Percentiles rank a stretch among this genome's conserved stretches.
phyloP scores from a whole-genome alignment of 1,140 invertebrate genomes.

The Gryon sp. region DNA sequence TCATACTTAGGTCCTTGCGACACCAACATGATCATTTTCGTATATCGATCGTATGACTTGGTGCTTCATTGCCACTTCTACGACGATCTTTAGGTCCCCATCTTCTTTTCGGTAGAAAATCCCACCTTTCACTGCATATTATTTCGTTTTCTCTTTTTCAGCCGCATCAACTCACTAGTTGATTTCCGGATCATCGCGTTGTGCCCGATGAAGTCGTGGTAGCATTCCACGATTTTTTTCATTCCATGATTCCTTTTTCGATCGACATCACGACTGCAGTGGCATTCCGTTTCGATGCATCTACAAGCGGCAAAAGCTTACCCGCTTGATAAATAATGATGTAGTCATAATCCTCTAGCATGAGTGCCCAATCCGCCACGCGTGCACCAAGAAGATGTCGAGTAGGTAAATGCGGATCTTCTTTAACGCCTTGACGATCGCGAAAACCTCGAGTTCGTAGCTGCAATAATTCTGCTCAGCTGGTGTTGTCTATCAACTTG shows the following conservation, averaged over 20 bases:
- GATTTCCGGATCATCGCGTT: too few species aligned
- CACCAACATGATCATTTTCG: conserved; percentile 71
- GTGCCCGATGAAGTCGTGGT: too few species aligned
- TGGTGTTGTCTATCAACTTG: conserved; percentile 60
- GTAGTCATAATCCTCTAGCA: conserved; percentile 63
- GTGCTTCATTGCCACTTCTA: conserved; percentile 61
- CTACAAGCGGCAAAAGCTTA: too few species aligned
- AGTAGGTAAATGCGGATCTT: conserved; percentile 71
- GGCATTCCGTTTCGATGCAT: too few species aligned
- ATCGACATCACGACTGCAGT: too few species aligned
- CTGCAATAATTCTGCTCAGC: conserved; percentile 63
- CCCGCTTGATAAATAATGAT: conserved; percentile 63
- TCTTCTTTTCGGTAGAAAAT: neutral
- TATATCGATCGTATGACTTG: conserved; percentile 67
- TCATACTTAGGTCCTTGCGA: conserved; percentile 71
- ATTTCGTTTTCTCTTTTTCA: neutral
- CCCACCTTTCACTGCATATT: conserved; percentile 3
- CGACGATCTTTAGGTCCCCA: conserved; percentile 17
- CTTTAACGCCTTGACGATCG: conserved; percentile 54
- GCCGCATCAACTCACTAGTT: too few species aligned
- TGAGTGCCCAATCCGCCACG: conserved; percentile 72
- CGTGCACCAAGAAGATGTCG: conserved; percentile 62
- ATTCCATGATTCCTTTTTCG: too few species aligned
- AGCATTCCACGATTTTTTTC: too few species aligned
- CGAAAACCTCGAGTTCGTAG: conserved; percentile 63